Conservation (phyloP, 2,888 invertebrate species). For the Agrotis segetum region DNA sequence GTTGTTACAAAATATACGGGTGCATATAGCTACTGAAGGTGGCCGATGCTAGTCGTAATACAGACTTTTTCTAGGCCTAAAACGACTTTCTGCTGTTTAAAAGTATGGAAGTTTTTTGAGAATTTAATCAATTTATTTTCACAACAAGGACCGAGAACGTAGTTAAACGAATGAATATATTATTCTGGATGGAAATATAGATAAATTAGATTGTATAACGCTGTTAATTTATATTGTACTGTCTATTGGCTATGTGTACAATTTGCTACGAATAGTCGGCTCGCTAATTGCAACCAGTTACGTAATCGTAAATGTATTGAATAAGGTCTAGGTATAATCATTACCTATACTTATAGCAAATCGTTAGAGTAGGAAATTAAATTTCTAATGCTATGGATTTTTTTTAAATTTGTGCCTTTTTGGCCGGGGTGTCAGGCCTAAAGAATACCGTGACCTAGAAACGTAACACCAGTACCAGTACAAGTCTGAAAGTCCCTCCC, state of each 20-base stretch:
- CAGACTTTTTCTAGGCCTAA: no score
- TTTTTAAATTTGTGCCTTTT: no score
- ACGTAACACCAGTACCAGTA: no score
- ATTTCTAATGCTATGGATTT: no score
- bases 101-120: not conserved
- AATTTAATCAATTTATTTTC: conserved; percentile 14
- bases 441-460: no score
- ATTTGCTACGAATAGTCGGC: conserved; percentile 18
- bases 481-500: no score
- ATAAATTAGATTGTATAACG: conserved; percentile 36
- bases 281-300: conserved; percentile 4
- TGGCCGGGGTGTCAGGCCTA: no score
- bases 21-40: not conserved
- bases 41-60: not conserved
- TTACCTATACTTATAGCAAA: no score
- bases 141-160: conserved; percentile 4
- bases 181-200: conserved; percentile 24
- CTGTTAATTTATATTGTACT: conserved; percentile 31
- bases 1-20: not conserved
- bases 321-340: no score
- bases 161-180: conserved; percentile 25
- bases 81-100: no score
- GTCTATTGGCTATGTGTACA: conserved; percentile 8
- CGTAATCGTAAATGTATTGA: not conserved
- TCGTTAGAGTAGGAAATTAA: not conserved